Evolutionary conservation across 2,797 vertebrate genomes (phyloP).

Genomic region (Rhynchotus rufescens): DNA sequence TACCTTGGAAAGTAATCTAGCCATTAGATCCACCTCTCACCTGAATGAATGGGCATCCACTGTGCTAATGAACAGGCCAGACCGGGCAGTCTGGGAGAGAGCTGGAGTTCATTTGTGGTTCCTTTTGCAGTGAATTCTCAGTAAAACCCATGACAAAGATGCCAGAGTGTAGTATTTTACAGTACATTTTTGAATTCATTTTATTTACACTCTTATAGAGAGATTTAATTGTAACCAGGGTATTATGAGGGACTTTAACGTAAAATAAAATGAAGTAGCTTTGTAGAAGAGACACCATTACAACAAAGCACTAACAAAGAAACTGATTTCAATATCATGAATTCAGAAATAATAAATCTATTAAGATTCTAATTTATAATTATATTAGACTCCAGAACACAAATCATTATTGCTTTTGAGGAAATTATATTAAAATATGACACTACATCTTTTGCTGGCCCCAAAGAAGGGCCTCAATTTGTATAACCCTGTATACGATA

Average conservation of each 20-base stretch:
- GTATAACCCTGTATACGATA: not conserved
- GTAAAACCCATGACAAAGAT: not conserved
- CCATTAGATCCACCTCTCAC: not conserved
- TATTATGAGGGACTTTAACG: not conserved
- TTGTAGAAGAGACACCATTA: not conserved
- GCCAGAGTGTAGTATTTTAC: not conserved
- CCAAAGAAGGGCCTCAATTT: not conserved
- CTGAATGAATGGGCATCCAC: not conserved
- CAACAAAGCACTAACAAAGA: not conserved
- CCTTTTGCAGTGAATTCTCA: not conserved
- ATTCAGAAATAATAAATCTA: not conserved
- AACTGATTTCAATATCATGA: not conserved
- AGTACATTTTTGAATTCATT: not conserved
- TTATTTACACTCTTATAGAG: not conserved
- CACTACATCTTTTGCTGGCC: not conserved
- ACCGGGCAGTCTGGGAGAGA: not conserved
- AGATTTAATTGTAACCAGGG: not conserved
- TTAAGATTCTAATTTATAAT: not conserved
- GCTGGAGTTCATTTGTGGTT: not conserved
- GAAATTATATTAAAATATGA: not conserved
- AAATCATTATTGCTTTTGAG: not conserved
- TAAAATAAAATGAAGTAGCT: not conserved
- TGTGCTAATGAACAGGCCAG: not conserved
- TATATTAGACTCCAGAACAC: not conserved
- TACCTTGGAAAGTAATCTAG: not conserved